These are phyloP conservation scores for Drosophila flavopinicola DNA, from an alignment of 2,888 invertebrate genomes.

Conservation along the genomic window DNA sequence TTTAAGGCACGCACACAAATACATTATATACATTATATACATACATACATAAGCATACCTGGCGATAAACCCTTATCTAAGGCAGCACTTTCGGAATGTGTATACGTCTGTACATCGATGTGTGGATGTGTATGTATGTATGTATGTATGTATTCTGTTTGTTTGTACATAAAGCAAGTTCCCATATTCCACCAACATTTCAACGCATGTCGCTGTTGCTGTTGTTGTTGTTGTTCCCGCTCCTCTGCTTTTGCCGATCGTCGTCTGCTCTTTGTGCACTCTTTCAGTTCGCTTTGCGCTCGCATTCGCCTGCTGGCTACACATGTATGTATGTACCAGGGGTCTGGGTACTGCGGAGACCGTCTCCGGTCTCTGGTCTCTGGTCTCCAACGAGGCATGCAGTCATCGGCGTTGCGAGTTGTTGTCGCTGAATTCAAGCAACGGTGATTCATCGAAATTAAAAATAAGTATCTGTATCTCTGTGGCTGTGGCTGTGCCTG, in stretches of 20 bases:
- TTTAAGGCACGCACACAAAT: slow-evolving; percentile 33
- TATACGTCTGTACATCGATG: not conserved
- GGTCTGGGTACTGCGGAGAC: slow-evolving; percentile 13
- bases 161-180: slow-evolving; percentile 30
- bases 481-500: slow-evolving; percentile 35
- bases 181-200: slow-evolving; percentile 45
- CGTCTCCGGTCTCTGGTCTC: slow-evolving; percentile 32
- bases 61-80: slow-evolving; percentile 56
- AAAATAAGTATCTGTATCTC: slow-evolving; percentile 63
- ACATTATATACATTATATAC: not conserved
- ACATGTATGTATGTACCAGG: slow-evolving; percentile 4
- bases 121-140: not conserved
- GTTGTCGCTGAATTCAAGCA: slow-evolving; percentile 54
- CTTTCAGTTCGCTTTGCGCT: slow-evolving; percentile 66
- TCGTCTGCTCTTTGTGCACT: slow-evolving; percentile 73
- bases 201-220: slow-evolving; percentile 29
- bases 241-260: slow-evolving; percentile 62
- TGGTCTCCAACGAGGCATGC: slow-evolving; percentile 74
- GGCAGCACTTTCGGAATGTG: slow-evolving; percentile 46
- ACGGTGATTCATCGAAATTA: slow-evolving; percentile 80
- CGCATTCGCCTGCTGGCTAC: slow-evolving; percentile 52
- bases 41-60: slow-evolving; percentile 11
- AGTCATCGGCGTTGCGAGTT: slow-evolving; percentile 57
- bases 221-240: slow-evolving; percentile 34
- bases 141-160: not conserved